Percentiles rank a stretch among this genome's conserved stretches.
These are phyloP conservation scores for Gobio occitaniae DNA, from an alignment of 2,797 vertebrate species.

Conservation along the genomic window DNA sequence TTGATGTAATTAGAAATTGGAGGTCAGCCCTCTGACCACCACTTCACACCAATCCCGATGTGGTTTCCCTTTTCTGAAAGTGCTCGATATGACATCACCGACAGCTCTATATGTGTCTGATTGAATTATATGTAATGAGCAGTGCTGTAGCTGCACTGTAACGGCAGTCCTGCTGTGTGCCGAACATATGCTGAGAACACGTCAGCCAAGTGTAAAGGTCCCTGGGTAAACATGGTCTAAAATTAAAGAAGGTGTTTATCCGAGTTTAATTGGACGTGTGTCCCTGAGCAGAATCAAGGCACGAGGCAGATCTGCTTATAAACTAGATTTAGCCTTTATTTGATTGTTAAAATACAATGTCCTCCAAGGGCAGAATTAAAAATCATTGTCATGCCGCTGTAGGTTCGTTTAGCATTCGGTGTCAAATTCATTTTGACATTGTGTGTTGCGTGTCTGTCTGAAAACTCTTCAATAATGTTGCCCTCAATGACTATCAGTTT, in stretches of 20 bases:
- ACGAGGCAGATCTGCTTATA: slow-evolving; percentile 36
- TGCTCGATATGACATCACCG: slow-evolving; percentile 19
- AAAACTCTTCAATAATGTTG: background rate
- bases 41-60: slow-evolving; percentile 6
- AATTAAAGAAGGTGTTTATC: slow-evolving; percentile 66
- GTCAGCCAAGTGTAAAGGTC: slow-evolving; percentile 65
- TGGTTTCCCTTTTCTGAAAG: slow-evolving; percentile 10
- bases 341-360: slow-evolving; percentile 47
- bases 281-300: slow-evolving; percentile 36
- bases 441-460: slow-evolving; percentile 22
- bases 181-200: slow-evolving; percentile 54
- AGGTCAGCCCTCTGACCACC: slow-evolving; percentile 13
- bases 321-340: slow-evolving; percentile 56
- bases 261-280: slow-evolving; percentile 59
- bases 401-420: slow-evolving; percentile 1
- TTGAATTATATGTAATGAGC: slow-evolving; percentile 56
- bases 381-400: slow-evolving; percentile 17
- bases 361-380: slow-evolving; percentile 23
- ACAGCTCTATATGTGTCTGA: slow-evolving; percentile 34
- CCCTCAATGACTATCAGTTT: background rate
- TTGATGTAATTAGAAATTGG: slow-evolving; percentile 34
- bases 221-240: slow-evolving; percentile 67
- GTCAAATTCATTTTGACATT: slow-evolving; percentile 10
- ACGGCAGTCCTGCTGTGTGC: background rate
- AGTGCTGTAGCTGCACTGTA: slow-evolving; percentile 12